These are phyloP conservation scores for Sebastiscus albofasciatus DNA, from an alignment of 2,797 vertebrate species.

Conservation along the genomic window DNA sequence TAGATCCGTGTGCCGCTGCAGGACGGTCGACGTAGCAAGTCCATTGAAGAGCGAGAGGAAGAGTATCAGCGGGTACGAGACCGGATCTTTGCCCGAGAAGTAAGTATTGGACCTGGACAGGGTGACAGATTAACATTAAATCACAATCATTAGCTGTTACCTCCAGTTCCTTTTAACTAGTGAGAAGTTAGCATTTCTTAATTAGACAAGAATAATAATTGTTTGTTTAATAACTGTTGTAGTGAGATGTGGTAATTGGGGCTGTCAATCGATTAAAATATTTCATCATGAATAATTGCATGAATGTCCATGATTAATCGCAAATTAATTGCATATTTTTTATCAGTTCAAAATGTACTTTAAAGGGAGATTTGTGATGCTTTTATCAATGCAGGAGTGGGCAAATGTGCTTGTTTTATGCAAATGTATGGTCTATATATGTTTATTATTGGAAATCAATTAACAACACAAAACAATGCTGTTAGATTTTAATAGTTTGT, in stretches of 20 bases:
- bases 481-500: not conserved
- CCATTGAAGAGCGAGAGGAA: constrained; percentile 98
- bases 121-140: not conserved
- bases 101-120: constrained; percentile 79
- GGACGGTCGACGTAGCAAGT: constrained; percentile 98
- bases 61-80: constrained; percentile 99
- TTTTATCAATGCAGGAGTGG: too few relatives aligned
- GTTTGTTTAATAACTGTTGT: not conserved
- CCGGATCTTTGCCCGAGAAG: constrained; percentile 99
- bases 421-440: too few relatives aligned
- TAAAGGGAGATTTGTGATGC: too few relatives aligned
- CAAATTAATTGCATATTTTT: too few relatives aligned
- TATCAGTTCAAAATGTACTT: too few relatives aligned
- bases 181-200: not conserved
- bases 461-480: too few relatives aligned
- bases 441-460: too few relatives aligned
- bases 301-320: too few relatives aligned
- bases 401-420: too few relatives aligned
- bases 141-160: not conserved
- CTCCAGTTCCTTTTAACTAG: not conserved
- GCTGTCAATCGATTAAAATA: too few relatives aligned
- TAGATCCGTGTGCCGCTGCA: constrained; percentile 99
- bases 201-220: not conserved
- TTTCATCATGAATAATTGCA: too few relatives aligned
- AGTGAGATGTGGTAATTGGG: not conserved